Conservation (phyloP, 2,113 vertebrate species). For the Planiliza haematocheilus region DNA sequence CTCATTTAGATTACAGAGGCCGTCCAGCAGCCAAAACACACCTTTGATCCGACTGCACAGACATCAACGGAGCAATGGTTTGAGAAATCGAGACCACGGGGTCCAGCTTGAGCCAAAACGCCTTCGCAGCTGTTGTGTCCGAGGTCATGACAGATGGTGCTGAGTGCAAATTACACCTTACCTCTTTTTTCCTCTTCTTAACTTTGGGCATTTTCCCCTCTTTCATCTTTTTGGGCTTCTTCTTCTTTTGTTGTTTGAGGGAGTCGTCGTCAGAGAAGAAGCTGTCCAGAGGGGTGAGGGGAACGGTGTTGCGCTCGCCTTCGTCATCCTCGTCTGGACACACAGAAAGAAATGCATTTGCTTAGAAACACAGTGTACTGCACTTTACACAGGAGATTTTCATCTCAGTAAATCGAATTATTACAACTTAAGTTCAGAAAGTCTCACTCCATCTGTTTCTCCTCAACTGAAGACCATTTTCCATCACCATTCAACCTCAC, state of each 20-base stretch:
- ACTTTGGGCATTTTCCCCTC: slow-evolving; percentile 88
- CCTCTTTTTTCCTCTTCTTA: slow-evolving; percentile 93
- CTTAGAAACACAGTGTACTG: background rate
- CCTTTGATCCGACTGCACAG: slow-evolving; percentile 64
- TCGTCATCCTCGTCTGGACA: slow-evolving; percentile 88
- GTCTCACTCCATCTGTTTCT: too few relatives aligned
- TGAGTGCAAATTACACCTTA: slow-evolving; percentile 36
- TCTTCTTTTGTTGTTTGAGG: slow-evolving; percentile 86
- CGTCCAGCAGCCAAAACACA: slow-evolving; percentile 55
- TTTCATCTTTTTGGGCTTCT: slow-evolving; percentile 90
- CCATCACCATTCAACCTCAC: too few relatives aligned
- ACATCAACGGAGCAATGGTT: slow-evolving; percentile 53
- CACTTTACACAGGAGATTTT: too few relatives aligned
- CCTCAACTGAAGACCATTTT: too few relatives aligned
- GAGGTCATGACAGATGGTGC: slow-evolving; percentile 36
- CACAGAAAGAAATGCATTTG: slow-evolving; percentile 30
- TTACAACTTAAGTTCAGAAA: too few relatives aligned
- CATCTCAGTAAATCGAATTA: too few relatives aligned
- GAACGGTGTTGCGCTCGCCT: slow-evolving; percentile 71
- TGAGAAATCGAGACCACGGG: slow-evolving; percentile 47
- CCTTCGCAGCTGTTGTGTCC: slow-evolving; percentile 44
- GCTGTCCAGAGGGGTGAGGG: slow-evolving; percentile 84
- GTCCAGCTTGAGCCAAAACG: slow-evolving; percentile 32
- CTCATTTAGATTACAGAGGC: slow-evolving; percentile 68
- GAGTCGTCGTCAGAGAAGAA: slow-evolving; percentile 87